A percentile compares a stretch with the other conserved stretches of the same genome.
Evolutionary conservation across 2,113 vertebrate genomes (phyloP).

Genomic region (Clarias gariepinus): DNA sequence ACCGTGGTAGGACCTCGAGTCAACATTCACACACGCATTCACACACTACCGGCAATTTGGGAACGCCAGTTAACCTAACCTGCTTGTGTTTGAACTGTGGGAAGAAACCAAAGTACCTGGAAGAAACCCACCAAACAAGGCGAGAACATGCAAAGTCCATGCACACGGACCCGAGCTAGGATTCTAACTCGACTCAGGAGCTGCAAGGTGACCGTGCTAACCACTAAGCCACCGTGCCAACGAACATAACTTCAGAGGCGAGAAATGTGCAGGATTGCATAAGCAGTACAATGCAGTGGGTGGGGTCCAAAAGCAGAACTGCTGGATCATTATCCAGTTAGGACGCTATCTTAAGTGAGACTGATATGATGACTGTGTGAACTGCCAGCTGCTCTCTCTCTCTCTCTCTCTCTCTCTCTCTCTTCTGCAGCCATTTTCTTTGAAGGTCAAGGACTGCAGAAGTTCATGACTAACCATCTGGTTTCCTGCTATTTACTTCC

Average conservation of each 20-base stretch:
- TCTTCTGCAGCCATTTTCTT: slow-evolving; percentile 18
- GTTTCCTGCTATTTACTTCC: slow-evolving; percentile 3
- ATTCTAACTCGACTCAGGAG: too few species aligned
- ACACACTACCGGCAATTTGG: too few species aligned
- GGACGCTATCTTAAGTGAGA: neutral
- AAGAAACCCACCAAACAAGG: neutral
- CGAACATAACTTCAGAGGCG: too few species aligned
- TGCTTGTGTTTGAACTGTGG: too few species aligned
- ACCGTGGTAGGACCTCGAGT: too few species aligned
- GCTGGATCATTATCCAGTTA: neutral
- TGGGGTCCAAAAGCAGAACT: neutral
- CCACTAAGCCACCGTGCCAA: too few species aligned
- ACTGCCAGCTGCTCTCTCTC: neutral
- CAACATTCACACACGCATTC: too few species aligned
- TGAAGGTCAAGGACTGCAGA: slow-evolving; percentile 35
- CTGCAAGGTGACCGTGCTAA: too few species aligned
- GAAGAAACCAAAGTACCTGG: too few species aligned
- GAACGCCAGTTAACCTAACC: too few species aligned
- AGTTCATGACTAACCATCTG: slow-evolving; percentile 24
- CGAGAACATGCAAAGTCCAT: too few species aligned
- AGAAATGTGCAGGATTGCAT: neutral
- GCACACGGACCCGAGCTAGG: too few species aligned
- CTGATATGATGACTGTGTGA: neutral
- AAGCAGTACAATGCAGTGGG: neutral
- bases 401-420: slow-evolving; percentile 7